Evolutionary conservation across 2,797 vertebrate genomes (phyloP).

Genomic region (Fistularia commersonii): DNA sequence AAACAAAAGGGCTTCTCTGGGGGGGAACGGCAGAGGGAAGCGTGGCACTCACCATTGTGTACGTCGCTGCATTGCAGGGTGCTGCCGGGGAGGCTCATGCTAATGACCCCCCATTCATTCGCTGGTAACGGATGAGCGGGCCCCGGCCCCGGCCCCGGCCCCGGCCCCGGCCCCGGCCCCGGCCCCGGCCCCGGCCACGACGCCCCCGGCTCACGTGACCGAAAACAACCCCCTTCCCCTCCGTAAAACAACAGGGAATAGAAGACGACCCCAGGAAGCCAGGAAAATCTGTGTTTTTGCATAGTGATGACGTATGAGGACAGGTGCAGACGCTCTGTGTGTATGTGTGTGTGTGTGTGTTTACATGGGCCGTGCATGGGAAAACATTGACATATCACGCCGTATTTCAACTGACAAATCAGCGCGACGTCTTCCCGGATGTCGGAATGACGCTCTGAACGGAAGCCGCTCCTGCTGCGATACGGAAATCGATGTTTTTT

Average conservation of each 20-base stretch:
- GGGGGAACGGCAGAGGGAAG: slow-evolving; percentile 81
- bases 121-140: slow-evolving; percentile 75
- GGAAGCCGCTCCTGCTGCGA: too few species aligned
- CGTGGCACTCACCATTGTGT: slow-evolving; percentile 86
- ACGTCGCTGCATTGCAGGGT: slow-evolving; percentile 97
- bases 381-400: slow-evolving; percentile 15
- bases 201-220: slow-evolving; percentile 38
- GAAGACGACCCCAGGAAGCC: slow-evolving; percentile 30
- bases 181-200: slow-evolving; percentile 48
- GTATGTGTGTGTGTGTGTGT: slow-evolving; percentile 18
- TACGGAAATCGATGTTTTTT: too few species aligned
- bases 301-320: slow-evolving; percentile 47
- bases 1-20: slow-evolving; percentile 93
- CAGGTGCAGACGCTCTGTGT: slow-evolving; percentile 48
- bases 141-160: slow-evolving; percentile 60
- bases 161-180: slow-evolving; percentile 44
- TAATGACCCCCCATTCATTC: slow-evolving; percentile 94
- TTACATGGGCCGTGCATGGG: slow-evolving; percentile 26
- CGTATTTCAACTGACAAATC: slow-evolving; percentile 5
- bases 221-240: slow-evolving; percentile 21
- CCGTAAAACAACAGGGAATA: not conserved
- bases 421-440: too few species aligned
- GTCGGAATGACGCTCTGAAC: too few species aligned
- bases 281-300: slow-evolving; percentile 57
- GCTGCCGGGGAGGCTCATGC: slow-evolving; percentile 86